These are phyloP conservation scores for Sipha flava DNA, from an alignment of 1,140 invertebrate species.

Conservation along the genomic window DNA sequence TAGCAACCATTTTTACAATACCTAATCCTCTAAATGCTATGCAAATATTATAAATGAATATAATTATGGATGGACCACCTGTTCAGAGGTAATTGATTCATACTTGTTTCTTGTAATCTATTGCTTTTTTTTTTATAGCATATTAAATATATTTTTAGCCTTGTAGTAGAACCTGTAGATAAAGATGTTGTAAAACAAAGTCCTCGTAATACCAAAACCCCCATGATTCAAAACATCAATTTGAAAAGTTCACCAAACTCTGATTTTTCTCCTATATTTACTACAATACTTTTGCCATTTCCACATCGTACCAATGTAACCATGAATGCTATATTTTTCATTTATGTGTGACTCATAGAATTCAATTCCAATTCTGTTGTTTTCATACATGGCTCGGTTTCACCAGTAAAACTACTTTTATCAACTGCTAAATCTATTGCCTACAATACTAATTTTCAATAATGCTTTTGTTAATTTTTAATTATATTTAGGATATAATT, in stretches of 20 bases:
- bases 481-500: too few relatives aligned
- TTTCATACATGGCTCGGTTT: slow-evolving; percentile 76
- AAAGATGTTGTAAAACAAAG: slow-evolving; percentile 88
- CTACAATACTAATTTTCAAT: slow-evolving; percentile 35
- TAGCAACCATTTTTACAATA: slow-evolving; percentile 90
- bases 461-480: too few relatives aligned
- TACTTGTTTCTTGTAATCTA: background rate
- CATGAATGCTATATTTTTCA: slow-evolving; percentile 96
- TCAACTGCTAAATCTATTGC: slow-evolving; percentile 86
- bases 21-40: slow-evolving; percentile 98
- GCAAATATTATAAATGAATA: slow-evolving; percentile 99
- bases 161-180: slow-evolving; percentile 97
- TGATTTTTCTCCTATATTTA: slow-evolving; percentile 91
- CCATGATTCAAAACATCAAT: slow-evolving; percentile 99
- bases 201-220: slow-evolving; percentile 79
- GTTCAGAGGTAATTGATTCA: slow-evolving; percentile 59
- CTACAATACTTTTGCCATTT: slow-evolving; percentile 96
- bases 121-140: background rate
- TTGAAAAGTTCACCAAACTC: slow-evolving; percentile 98
- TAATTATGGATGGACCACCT: slow-evolving; percentile 93
- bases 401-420: slow-evolving; percentile 97
- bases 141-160: slow-evolving; percentile 46
- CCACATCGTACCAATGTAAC: slow-evolving; percentile 94
- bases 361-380: slow-evolving; percentile 56
- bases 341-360: slow-evolving; percentile 59